Conservation (phyloP, 2,797 vertebrate species). For the Neoniphon sammara region DNA sequence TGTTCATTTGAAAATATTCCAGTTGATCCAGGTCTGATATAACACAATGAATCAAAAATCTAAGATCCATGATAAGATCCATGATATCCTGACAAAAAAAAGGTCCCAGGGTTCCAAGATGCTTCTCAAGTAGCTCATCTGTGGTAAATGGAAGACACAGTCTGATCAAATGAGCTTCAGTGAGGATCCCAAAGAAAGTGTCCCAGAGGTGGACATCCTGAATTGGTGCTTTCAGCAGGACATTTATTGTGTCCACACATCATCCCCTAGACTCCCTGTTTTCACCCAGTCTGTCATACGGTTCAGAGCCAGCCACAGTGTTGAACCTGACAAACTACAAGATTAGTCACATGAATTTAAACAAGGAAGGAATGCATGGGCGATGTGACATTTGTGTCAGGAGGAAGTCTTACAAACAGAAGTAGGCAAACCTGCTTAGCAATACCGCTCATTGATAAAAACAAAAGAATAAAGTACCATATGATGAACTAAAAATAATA, state of each 20-base stretch:
- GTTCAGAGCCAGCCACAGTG: not conserved
- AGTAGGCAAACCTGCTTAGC: conserved; percentile 17
- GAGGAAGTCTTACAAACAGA: conserved; percentile 22
- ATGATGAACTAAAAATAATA: conserved; percentile 19
- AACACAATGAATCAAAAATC: conserved; percentile 15
- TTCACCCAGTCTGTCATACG: not conserved
- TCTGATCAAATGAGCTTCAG: conserved; percentile 28
- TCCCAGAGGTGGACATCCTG: conserved; percentile 13
- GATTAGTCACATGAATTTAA: conserved; percentile 25
- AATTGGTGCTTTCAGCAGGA: conserved; percentile 33
- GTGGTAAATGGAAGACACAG: conserved; percentile 61
- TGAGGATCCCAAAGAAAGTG: conserved; percentile 18
- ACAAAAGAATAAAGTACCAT: conserved; percentile 9
- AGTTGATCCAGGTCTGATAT: conserved; percentile 70
- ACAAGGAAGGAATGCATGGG: conserved; percentile 7
- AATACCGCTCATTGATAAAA: not conserved
- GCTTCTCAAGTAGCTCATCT: conserved; percentile 32
- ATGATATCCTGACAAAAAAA: conserved; percentile 10
- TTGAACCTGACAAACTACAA: conserved; percentile 3
- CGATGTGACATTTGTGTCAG: conserved; percentile 2
- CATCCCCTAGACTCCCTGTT: conserved; percentile 9
- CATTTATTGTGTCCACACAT: not conserved
- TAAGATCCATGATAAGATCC: conserved; percentile 13
- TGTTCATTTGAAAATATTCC: conserved; percentile 56
- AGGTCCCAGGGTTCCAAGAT: not conserved